Evolutionary conservation across 1,140 invertebrate species (phyloP), one percentile per base, ranked within the genome.

Genomic region (Drosophila sp.): DNA sequence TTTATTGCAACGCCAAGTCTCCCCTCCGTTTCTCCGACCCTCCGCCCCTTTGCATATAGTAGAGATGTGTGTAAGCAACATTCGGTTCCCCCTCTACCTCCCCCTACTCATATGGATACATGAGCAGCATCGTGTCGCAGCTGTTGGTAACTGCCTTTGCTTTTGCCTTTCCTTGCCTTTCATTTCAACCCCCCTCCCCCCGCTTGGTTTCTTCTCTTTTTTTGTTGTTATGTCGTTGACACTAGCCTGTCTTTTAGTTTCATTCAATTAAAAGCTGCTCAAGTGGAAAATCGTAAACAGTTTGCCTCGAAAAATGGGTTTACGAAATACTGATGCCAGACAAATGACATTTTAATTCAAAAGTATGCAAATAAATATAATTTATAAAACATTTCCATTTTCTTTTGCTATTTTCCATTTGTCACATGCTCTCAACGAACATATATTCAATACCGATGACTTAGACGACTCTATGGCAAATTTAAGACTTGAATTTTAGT

Each of bases 251-350:
- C 84, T 89, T 75, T 87, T 74, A 72, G 80, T 81, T 79, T 72
- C 84, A 77, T 87, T 80, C 84, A 89, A 89, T 89, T 89, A 89
- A 89, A 89, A 89, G 67, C 66, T 77, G 76, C 76, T 89, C 84
- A 84, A 82, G 84, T 89, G 85, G 61, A 83, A 89, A 89, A 89
- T 89, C 71, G 84, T 80, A 80, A 89, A 87, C 84, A 87, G 76
- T 80, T 86, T 85, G 44, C 23, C 44, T 50, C 7, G 23, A 50
- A 50, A 27, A 50, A 50, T 50, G 23, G 44, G 2, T 50, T 50
- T 7, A 10, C 23, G 17, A 50, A 50, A 50, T 50, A 25, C 25
- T 50, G 23, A 50, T 50, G 6, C 7, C 25, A 50, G 44, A 50
- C 44, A 27, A 50, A 50, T 50, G 44, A 50, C 44, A 50, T 27